A percentile compares a stretch with the other conserved stretches of the same genome.
These are phyloP conservation scores for Cnemophilus loriae DNA, from an alignment of 2,113 vertebrate genomes.

Conservation along the genomic window DNA sequence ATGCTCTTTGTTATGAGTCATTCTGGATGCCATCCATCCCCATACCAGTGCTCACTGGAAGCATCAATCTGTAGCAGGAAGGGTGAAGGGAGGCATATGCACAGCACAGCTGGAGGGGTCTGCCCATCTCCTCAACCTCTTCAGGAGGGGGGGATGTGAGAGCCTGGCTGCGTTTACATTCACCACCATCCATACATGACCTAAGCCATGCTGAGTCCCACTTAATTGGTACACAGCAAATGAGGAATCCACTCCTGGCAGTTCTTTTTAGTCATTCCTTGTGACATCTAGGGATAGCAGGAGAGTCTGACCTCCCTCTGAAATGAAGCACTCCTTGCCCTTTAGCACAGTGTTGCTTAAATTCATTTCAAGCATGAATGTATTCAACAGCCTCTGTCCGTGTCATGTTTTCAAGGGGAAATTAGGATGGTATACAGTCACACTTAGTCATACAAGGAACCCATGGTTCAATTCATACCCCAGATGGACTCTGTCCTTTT, in stretches of 20 bases:
- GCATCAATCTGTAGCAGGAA: conserved; percentile 20
- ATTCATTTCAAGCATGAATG: background rate
- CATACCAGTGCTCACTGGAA: background rate
- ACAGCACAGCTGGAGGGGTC: background rate
- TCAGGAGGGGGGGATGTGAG: background rate
- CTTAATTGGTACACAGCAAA: background rate
- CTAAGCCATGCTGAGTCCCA: background rate
- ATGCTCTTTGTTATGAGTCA: conserved; percentile 60
- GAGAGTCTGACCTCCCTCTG: background rate
- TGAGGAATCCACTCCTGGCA: background rate
- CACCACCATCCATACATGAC: background rate
- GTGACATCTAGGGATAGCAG: background rate
- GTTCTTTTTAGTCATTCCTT: background rate
- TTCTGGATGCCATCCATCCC: conserved; percentile 53
- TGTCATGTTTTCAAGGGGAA: background rate
- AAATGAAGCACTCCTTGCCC: background rate
- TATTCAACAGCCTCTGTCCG: background rate
- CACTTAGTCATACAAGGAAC: background rate
- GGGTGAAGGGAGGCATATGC: background rate
- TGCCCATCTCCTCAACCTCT: background rate
- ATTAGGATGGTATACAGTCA: background rate
- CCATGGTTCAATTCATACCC: background rate
- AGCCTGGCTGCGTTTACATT: background rate
- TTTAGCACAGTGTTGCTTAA: background rate
- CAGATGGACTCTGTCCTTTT: background rate